Evolutionary conservation across 1,140 invertebrate species (phyloP).

Genomic region (Choristoneura fumiferana): DNA sequence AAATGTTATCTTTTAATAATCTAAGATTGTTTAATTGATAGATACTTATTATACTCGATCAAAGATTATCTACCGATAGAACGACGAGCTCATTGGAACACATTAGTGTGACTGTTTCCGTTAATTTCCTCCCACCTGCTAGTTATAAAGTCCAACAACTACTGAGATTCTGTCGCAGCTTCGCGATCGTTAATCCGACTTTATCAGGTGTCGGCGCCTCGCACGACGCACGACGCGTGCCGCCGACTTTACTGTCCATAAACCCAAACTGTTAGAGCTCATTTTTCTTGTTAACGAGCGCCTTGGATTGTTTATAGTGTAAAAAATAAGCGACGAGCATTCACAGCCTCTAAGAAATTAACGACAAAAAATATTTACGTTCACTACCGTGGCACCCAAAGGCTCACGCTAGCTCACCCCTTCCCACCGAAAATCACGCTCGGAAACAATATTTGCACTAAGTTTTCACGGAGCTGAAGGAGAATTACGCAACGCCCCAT

Average conservation of each 20-base stretch:
- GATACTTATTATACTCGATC: neutral
- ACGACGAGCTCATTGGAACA: neutral
- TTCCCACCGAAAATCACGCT: conserved; percentile 31
- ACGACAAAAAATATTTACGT: conserved; percentile 61
- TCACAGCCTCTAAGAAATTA: conserved; percentile 42
- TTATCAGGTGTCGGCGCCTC: conserved; percentile 57
- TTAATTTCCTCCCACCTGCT: conserved; percentile 4
- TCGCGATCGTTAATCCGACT: conserved; percentile 26
- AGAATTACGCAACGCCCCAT: conserved; percentile 64
- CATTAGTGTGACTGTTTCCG: conserved; percentile 9
- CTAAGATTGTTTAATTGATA: too few species aligned
- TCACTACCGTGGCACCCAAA: conserved; percentile 34
- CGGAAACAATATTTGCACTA: conserved; percentile 40
- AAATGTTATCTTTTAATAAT: too few species aligned
- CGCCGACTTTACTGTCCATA: conserved; percentile 68
- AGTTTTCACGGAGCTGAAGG: conserved; percentile 39
- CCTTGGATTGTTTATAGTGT: conserved; percentile 68
- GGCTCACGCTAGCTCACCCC: too few species aligned
- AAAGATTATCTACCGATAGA: neutral
- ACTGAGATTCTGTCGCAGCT: neutral
- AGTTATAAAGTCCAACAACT: neutral
- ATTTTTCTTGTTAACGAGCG: conserved; percentile 74
- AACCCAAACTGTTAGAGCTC: conserved; percentile 66
- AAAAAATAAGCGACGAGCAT: conserved; percentile 53
- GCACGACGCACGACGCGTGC: conserved; percentile 52